These are phyloP conservation scores for Melanostoma scalare DNA, from an alignment of 2,888 invertebrate species.

Conservation along the genomic window DNA sequence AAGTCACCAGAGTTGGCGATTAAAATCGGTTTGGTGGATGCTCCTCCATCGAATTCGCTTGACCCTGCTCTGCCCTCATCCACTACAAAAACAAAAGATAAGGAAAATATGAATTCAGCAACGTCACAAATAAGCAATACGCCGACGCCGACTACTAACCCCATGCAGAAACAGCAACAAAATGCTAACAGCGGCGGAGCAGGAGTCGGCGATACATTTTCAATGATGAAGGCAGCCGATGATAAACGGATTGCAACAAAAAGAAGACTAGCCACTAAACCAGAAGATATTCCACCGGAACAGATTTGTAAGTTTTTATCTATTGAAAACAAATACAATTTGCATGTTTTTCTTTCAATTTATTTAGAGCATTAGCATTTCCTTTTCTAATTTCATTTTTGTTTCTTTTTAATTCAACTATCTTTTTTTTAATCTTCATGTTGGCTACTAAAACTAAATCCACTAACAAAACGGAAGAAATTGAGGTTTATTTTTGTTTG, in stretches of 20 bases:
- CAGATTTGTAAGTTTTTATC: constrained; percentile 79
- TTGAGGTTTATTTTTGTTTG: no score
- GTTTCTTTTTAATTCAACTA: no score
- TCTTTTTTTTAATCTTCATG: no score
- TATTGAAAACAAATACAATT: background rate
- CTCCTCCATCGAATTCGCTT: constrained; percentile 22
- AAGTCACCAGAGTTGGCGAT: constrained; percentile 85
- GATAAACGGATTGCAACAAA: constrained; percentile 81
- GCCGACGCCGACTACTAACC: background rate
- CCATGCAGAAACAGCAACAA: constrained; percentile 28
- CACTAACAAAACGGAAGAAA: no score
- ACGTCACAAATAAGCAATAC: background rate
- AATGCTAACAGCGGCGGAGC: constrained; percentile 28
- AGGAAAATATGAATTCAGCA: constrained; percentile 25
- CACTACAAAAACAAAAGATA: constrained; percentile 35
- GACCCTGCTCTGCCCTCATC: constrained; percentile 40
- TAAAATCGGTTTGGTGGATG: constrained; percentile 83
- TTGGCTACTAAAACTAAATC: no score
- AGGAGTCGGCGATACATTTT: constrained; percentile 78
- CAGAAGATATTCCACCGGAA: constrained; percentile 80
- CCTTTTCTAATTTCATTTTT: background rate
- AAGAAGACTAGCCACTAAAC: constrained; percentile 80
- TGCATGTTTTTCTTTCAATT: background rate
- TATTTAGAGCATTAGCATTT: background rate
- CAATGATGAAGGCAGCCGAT: constrained; percentile 83